Conservation (phyloP, 1,140 invertebrate genomes). For the Micrasema minimum region DNA sequence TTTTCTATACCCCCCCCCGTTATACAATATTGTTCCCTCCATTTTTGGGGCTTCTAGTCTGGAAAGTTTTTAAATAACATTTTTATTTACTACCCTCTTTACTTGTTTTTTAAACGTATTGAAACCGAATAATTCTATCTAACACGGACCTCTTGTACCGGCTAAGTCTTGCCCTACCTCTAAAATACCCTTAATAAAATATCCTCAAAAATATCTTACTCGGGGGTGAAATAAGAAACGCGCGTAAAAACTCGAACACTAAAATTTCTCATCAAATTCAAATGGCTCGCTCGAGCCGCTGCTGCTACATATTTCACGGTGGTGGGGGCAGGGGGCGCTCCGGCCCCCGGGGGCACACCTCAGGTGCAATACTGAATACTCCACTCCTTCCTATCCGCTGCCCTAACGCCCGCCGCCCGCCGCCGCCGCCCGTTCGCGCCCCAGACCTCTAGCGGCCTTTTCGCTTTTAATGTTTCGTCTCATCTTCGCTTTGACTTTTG, state of each 20-base stretch:
- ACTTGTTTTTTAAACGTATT: not conserved
- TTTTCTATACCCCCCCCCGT: not conserved
- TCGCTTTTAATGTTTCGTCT: conserved; percentile 27
- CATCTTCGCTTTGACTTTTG: too few relatives aligned
- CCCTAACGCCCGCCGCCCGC: conserved; percentile 6
- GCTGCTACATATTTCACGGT: conserved; percentile 48
- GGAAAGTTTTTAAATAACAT: conserved; percentile 2
- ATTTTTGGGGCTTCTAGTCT: not conserved
- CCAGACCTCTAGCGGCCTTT: conserved; percentile 14
- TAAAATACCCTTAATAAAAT: conserved; percentile 33
- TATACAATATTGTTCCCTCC: not conserved
- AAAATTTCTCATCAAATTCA: conserved; percentile 41
- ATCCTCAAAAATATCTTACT: conserved; percentile 22
- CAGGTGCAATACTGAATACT: conserved; percentile 36
- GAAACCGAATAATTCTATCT: not conserved
- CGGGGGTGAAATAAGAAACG: conserved; percentile 20
- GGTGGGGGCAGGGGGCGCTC: conserved; percentile 22
- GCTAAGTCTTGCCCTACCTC: not conserved
- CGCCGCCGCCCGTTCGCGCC: not conserved
- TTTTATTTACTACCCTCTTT: conserved; percentile 2
- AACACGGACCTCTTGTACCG: conserved; percentile 1
- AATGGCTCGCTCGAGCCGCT: conserved; percentile 38
- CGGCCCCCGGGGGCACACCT: conserved; percentile 42
- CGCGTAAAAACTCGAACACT: conserved; percentile 35
- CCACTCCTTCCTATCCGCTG: conserved; percentile 28